Evolutionary conservation across 35 echinoderm and acorn worm species (phyloP).

Genomic region (Ptychodera flava): DNA sequence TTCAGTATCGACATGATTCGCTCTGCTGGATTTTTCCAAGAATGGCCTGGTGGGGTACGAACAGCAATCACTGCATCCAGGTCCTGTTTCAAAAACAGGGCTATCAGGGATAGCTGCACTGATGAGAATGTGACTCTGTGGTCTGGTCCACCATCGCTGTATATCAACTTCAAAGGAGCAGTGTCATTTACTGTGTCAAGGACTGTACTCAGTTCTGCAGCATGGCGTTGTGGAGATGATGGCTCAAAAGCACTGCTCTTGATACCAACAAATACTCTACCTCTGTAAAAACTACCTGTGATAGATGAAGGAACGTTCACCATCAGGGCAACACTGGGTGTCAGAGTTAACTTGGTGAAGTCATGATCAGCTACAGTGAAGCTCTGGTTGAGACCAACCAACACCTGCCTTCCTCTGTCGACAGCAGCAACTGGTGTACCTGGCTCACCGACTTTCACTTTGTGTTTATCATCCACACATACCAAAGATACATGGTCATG

Average conservation of each 20-base stretch:
- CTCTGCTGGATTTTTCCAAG: too few species aligned
- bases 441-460: too few species aligned
- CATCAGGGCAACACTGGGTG: constrained; percentile 17
- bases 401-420: constrained; percentile 34
- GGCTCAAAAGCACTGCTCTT: constrained; percentile 50
- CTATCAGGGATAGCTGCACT: too few species aligned
- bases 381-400: constrained; percentile 26
- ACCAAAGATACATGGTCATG: constrained; percentile 15
- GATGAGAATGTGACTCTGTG: too few species aligned
- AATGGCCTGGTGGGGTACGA: neutral
- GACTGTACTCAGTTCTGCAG: constrained; percentile 11
- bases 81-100: too few species aligned
- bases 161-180: too few species aligned
- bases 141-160: too few species aligned
- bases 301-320: too few species aligned
- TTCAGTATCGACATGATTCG: too few species aligned
- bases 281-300: constrained; percentile 42
- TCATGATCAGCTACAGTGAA: constrained; percentile 41
- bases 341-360: constrained; percentile 34
- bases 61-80: neutral
- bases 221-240: constrained; percentile 34
- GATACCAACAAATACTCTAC: constrained; percentile 3
- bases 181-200: too few species aligned
- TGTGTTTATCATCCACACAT: constrained; percentile 67
- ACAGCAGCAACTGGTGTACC: constrained; percentile 48